Conservation (phyloP, 2,113 vertebrate species). For the Festucalex cinctus region DNA sequence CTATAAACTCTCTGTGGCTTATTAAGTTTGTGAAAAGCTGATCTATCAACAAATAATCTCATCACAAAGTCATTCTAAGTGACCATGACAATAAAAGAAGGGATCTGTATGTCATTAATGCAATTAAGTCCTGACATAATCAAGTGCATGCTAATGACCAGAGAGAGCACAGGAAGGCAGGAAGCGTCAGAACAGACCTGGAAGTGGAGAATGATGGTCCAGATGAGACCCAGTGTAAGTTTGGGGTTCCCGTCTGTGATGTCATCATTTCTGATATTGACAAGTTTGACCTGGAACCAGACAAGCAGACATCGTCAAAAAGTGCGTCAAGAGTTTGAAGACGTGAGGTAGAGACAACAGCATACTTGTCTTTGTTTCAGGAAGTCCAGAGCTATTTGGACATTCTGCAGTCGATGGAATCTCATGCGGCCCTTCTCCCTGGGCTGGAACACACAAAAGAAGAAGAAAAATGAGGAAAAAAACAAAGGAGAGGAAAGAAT, state of each 20-base stretch:
- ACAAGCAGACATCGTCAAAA: too few relatives aligned
- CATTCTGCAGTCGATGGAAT: conserved; percentile 77
- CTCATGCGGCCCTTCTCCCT: conserved; percentile 79
- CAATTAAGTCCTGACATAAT: not conserved
- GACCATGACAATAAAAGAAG: not conserved
- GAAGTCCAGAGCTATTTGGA: conserved; percentile 77
- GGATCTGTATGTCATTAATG: not conserved
- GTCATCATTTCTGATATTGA: conserved; percentile 97
- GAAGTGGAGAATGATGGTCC: conserved; percentile 99
- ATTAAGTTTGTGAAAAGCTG: too few relatives aligned
- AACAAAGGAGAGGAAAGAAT: not conserved
- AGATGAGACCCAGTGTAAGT: conserved; percentile 94
- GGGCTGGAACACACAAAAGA: conserved; percentile 55
- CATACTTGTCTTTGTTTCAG: conserved; percentile 79
- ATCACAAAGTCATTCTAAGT: not conserved
- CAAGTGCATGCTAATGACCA: not conserved
- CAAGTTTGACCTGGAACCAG: conserved; percentile 86
- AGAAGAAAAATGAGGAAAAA: conserved; percentile 4
- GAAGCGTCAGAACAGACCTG: conserved; percentile 75
- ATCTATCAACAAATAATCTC: not conserved
- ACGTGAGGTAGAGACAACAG: not conserved
- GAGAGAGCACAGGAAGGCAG: not conserved
- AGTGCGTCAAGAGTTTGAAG: not conserved
- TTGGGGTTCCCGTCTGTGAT: conserved; percentile 98
- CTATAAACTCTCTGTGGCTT: too few relatives aligned